Evolutionary conservation across 2,113 vertebrate genomes (phyloP), one percentile per base, ranked within the genome.

Genomic region (Tangachromis dhanisi): DNA sequence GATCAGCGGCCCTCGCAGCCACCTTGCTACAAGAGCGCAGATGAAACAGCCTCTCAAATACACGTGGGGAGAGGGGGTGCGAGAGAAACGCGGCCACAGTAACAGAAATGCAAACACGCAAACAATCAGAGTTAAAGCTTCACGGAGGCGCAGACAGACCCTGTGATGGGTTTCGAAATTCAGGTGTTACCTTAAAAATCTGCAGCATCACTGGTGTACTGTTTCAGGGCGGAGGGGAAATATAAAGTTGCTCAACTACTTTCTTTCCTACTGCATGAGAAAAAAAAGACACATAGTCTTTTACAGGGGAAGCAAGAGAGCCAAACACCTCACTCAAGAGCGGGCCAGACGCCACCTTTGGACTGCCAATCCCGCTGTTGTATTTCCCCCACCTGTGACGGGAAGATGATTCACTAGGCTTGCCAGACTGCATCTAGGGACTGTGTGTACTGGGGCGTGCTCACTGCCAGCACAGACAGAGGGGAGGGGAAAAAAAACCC

Each of bases 351-450:
- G 85, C 92, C 93, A 91, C 94, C 93, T 94, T 94, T 90, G 87
- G 90, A 92, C 93, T 93, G 93, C 94, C 94, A 94, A 94, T 95
- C 92, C 90, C 92, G 47, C 91, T 92, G 94, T 90, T 94, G 93
- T 94, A 89, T 92, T 95, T 90, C 88, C 92, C 87, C 93, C 93
- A 95, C 94, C 94, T 95, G 95, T 95, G 93, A 93, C 81, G 87
- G 90, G 92, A 92, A 92, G 89, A 93, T 94, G 94, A 96, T 94
- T 94, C 94, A 96, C 94, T 91, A 29, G 89, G 89, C 87, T 90
- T 93, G 95, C 95, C 95, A 94, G 94, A 93, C 92, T 92, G 88
- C 92, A 93, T 95, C 92, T 55, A 78, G 89, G 93, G 92, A 91
- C 90, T 26, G 84, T 88, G 93, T 92, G 92, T 91, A 85, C 91